phyloP scores from a whole-genome alignment of 2,113 vertebrate species.

The Colossoma macropomum region DNA sequence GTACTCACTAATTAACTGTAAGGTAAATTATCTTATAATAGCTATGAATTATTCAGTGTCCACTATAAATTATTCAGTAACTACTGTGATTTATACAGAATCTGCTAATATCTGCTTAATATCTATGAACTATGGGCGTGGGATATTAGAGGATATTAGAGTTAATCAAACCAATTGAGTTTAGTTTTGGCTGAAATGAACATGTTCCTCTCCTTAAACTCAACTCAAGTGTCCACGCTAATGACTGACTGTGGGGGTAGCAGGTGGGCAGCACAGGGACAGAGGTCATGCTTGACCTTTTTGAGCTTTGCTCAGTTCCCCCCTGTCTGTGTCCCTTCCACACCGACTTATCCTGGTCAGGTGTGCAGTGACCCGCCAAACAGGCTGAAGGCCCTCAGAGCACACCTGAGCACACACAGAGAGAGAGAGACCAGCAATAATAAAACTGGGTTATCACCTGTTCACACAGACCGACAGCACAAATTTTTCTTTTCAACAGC shows the following conservation, averaged over 20 bases:
- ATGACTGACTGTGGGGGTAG: neutral
- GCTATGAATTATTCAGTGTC: no score
- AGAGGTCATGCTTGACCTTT: neutral
- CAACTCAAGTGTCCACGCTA: neutral
- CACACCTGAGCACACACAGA: conserved; percentile 1
- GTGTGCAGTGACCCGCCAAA: neutral
- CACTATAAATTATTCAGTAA: no score
- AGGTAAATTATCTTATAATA: no score
- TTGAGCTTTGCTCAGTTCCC: neutral
- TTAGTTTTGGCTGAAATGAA: no score
- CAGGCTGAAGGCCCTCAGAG: neutral
- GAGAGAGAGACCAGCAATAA: neutral
- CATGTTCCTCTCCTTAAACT: neutral
- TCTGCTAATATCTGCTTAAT: no score
- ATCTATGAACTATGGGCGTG: no score
- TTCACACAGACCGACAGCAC: no score
- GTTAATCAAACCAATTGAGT: no score
- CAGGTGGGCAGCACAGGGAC: neutral
- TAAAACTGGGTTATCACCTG: neutral
- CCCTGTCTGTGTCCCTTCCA: conserved; percentile 12
- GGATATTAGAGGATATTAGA: no score
- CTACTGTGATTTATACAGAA: no score
- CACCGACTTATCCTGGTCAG: neutral
- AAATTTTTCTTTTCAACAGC: no score
- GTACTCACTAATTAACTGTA: no score